Percentiles rank a stretch among this genome's conserved stretches.
Evolutionary conservation across 1,140 invertebrate genomes (phyloP).

Genomic region (Parasteatoda tepidariorum): DNA sequence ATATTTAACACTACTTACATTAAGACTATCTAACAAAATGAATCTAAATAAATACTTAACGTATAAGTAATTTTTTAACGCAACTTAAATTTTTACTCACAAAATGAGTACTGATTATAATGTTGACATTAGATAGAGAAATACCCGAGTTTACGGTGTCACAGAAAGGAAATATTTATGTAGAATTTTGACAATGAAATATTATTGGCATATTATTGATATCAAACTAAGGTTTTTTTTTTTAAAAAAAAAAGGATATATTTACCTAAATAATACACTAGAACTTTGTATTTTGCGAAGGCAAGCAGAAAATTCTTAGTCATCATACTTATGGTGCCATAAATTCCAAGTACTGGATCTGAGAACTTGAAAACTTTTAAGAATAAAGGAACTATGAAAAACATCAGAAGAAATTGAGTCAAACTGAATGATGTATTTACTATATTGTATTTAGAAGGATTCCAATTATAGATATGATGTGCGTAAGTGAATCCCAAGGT

Average conservation of each 20-base stretch:
- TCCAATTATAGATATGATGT: constrained; percentile 44
- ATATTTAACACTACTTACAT: too few species aligned
- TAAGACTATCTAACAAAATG: too few species aligned
- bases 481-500: constrained; percentile 14
- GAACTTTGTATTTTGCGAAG: not conserved
- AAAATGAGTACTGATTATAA: too few species aligned
- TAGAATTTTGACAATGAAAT: too few species aligned
- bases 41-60: too few species aligned
- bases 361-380: constrained; percentile 3
- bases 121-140: too few species aligned
- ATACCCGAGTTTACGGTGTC: too few species aligned
- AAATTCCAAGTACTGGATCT: not conserved
- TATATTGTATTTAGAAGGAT: not conserved
- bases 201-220: too few species aligned
- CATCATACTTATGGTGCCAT: constrained; percentile 3
- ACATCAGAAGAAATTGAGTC: not conserved
- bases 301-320: not conserved
- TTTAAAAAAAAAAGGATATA: not conserved
- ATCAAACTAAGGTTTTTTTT: too few species aligned
- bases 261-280: constrained; percentile 41
- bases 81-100: too few species aligned
- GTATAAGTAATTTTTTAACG: too few species aligned
- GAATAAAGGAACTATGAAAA: not conserved
- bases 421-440: constrained; percentile 8
- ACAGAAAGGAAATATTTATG: too few species aligned